A percentile compares a stretch with the other conserved stretches of the same genome.
Conservation (phyloP, 2,888 invertebrate genomes). For the Unio delphinus region DNA sequence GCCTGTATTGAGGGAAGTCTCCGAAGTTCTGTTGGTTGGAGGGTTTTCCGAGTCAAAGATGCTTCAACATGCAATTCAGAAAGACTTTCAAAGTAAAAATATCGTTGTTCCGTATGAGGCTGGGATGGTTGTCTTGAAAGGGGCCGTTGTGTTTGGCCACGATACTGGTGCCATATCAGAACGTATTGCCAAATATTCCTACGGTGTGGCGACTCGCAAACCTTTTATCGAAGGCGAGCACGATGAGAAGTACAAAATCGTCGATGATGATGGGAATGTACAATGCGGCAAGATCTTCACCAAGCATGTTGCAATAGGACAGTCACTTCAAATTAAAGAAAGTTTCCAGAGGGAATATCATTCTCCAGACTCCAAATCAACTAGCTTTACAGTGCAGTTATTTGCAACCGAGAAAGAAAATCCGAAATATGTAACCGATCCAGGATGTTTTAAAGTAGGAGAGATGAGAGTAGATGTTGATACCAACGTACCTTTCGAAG, state of each 20-base stretch:
- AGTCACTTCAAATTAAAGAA: slow-evolving; percentile 1
- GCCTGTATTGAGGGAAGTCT: neutral
- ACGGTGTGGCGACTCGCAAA: slow-evolving; percentile 6
- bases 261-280: slow-evolving; percentile 3
- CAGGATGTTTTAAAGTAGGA: slow-evolving; percentile 7
- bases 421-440: slow-evolving; percentile 11
- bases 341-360: slow-evolving; percentile 5
- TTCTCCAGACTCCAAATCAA: neutral
- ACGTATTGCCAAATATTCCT: slow-evolving; percentile 8
- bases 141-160: slow-evolving; percentile 17
- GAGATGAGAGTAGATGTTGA: neutral
- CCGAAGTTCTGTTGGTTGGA: slow-evolving; percentile 14
- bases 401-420: slow-evolving; percentile 6
- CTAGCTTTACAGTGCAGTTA: slow-evolving; percentile 5
- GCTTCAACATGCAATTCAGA: slow-evolving; percentile 5
- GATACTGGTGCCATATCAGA: slow-evolving; percentile 5
- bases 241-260: neutral
- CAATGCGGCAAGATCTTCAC: slow-evolving; percentile 4
- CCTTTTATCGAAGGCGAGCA: slow-evolving; percentile 1
- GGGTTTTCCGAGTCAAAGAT: slow-evolving; percentile 15
- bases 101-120: slow-evolving; percentile 11
- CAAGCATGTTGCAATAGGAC: slow-evolving; percentile 4
- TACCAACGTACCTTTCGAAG: no score
- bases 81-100: no score
- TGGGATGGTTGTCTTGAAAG: slow-evolving; percentile 13